phyloP scores from a whole-genome alignment of 2,113 vertebrate genomes.

The Variabilichromis moorii region DNA sequence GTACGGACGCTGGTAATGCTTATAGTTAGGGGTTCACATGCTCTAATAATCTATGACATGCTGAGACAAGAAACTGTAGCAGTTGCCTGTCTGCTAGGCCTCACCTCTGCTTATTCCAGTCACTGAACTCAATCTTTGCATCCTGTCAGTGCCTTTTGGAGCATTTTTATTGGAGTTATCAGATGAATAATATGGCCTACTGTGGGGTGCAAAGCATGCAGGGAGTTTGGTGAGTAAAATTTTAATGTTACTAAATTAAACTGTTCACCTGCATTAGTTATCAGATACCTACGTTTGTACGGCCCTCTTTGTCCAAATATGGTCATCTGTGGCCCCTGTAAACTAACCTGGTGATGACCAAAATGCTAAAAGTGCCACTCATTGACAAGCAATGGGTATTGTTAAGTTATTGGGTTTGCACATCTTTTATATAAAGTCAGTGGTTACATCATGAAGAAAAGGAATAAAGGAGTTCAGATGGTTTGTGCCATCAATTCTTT shows the following conservation, averaged over 20 bases:
- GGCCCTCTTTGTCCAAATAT: background rate
- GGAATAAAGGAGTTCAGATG: background rate
- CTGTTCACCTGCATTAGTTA: background rate
- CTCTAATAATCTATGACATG: background rate
- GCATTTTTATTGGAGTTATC: background rate
- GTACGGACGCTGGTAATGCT: background rate
- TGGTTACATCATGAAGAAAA: background rate
- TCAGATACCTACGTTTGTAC: rapidly evolving
- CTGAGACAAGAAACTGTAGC: background rate
- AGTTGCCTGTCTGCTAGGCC: background rate
- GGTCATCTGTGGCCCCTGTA: background rate
- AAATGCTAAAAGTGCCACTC: background rate
- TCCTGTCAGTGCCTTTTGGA: background rate
- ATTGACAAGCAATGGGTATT: background rate
- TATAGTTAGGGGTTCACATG: background rate
- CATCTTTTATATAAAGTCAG: background rate
- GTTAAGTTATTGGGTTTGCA: background rate
- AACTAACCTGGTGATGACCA: background rate
- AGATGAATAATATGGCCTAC: background rate
- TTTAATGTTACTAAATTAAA: background rate
- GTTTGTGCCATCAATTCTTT: background rate
- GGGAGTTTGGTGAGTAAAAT: background rate
- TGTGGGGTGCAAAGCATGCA: background rate
- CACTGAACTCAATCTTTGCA: background rate
- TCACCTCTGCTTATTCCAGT: background rate